These are phyloP conservation scores for Sebastes nivosus DNA, from an alignment of 2,797 vertebrate genomes.

Conservation along the genomic window DNA sequence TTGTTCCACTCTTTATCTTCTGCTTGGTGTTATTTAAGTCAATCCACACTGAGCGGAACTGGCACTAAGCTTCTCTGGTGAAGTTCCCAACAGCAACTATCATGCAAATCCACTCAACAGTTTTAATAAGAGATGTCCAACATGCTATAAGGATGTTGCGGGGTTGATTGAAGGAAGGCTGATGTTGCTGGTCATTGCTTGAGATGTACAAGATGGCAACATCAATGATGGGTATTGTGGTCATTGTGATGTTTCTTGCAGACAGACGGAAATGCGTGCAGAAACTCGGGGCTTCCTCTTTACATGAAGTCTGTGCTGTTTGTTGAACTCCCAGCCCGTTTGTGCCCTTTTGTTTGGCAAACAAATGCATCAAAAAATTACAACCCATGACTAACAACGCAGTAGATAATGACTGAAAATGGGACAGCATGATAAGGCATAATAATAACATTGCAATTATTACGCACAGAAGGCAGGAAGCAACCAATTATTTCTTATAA, in stretches of 20 bases:
- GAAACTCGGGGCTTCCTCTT: neutral
- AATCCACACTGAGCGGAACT: neutral
- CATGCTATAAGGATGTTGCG: neutral
- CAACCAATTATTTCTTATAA: neutral
- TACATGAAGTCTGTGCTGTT: neutral
- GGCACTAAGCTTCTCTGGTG: neutral
- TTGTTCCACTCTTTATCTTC: neutral
- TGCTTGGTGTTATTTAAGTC: slow-evolving; percentile 3
- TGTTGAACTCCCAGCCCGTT: neutral
- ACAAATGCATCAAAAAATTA: neutral
- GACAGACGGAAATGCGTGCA: neutral
- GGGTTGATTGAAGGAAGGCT: neutral
- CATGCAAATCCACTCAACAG: neutral
- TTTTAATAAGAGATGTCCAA: neutral
- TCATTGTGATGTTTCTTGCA: neutral
- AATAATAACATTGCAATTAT: neutral
- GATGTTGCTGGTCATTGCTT: neutral
- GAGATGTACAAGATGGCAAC: neutral
- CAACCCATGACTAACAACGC: neutral
- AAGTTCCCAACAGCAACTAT: neutral
- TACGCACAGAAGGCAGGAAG: neutral
- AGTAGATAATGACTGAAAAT: neutral
- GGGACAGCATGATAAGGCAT: neutral
- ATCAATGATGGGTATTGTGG: neutral
- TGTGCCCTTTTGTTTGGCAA: neutral